These are phyloP conservation scores for Otocyon megalotis DNA, from an alignment of 2,113 vertebrate genomes.

Conservation along the genomic window DNA sequence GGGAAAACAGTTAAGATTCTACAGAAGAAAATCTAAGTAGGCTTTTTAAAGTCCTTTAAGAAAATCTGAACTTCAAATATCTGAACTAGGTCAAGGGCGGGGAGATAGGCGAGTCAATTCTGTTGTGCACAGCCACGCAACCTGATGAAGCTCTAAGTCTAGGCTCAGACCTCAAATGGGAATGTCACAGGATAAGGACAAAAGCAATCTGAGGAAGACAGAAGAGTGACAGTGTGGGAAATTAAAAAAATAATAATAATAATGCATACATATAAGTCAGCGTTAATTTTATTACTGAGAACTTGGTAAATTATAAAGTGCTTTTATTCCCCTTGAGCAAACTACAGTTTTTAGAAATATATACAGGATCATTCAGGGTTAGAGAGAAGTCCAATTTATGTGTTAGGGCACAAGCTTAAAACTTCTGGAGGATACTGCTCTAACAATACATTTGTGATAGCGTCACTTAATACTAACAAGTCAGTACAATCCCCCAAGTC, in stretches of 20 bases:
- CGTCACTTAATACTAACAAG: neutral
- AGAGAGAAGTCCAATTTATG: neutral
- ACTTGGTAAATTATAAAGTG: conserved; percentile 52
- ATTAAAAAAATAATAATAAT: neutral
- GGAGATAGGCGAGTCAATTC: neutral
- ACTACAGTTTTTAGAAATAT: conserved; percentile 37
- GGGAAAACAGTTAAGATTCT: neutral
- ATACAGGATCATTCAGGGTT: conserved; percentile 9
- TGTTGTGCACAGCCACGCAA: neutral
- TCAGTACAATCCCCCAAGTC: neutral
- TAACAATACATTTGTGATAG: neutral
- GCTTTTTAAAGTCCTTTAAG: neutral
- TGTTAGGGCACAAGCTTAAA: neutral
- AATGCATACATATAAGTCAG: neutral
- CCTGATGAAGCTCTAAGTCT: neutral
- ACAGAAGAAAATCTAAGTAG: neutral
- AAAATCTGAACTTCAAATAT: conserved; percentile 15
- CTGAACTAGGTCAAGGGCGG: neutral
- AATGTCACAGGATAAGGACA: neutral
- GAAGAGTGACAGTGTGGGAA: neutral
- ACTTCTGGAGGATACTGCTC: neutral
- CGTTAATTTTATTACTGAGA: conserved; percentile 54
- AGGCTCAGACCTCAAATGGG: neutral
- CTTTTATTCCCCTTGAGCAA: conserved; percentile 64
- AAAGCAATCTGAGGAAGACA: neutral